These are phyloP conservation scores for Merodon equestris DNA, from an alignment of 2,888 invertebrate species.

Conservation along the genomic window DNA sequence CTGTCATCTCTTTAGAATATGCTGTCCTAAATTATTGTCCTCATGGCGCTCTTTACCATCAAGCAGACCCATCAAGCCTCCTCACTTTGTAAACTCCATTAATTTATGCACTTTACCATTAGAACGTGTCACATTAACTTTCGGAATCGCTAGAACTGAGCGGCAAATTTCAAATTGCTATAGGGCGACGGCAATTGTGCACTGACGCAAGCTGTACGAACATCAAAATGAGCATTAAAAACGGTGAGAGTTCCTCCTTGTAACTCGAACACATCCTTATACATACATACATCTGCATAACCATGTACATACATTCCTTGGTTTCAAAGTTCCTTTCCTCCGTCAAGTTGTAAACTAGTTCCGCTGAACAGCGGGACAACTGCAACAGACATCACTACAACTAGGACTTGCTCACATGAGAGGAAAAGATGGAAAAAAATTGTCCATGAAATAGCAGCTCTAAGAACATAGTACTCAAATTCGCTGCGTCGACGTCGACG, in stretches of 20 bases:
- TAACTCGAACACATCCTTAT: constrained; percentile 2
- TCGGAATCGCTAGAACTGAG: constrained; percentile 41
- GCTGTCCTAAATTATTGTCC: constrained; percentile 52
- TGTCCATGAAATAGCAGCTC: constrained; percentile 20
- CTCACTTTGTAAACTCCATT: constrained; percentile 36
- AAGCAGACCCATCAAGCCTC: constrained; percentile 19
- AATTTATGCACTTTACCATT: constrained; percentile 54
- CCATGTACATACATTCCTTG: constrained; percentile 24
- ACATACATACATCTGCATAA: background rate
- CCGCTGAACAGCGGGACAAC: constrained; percentile 48
- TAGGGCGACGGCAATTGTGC: constrained; percentile 10
- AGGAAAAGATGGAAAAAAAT: constrained; percentile 17
- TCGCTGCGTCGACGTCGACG: no score
- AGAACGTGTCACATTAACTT: constrained; percentile 65
- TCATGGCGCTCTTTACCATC: constrained; percentile 26
- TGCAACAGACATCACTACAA: constrained; percentile 50
- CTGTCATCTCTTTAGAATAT: constrained; percentile 29
- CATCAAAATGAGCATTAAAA: constrained; percentile 28
- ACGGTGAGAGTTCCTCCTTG: constrained; percentile 28
- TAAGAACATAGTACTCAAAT: constrained; percentile 4
- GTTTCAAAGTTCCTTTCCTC: constrained; percentile 21
- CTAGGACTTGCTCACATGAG: constrained; percentile 40
- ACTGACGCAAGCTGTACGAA: constrained; percentile 19
- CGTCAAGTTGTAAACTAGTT: constrained; percentile 38
- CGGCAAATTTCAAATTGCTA: constrained; percentile 39